phyloP scores from a whole-genome alignment of 2,888 invertebrate species.

The Marronus borbonicus region DNA sequence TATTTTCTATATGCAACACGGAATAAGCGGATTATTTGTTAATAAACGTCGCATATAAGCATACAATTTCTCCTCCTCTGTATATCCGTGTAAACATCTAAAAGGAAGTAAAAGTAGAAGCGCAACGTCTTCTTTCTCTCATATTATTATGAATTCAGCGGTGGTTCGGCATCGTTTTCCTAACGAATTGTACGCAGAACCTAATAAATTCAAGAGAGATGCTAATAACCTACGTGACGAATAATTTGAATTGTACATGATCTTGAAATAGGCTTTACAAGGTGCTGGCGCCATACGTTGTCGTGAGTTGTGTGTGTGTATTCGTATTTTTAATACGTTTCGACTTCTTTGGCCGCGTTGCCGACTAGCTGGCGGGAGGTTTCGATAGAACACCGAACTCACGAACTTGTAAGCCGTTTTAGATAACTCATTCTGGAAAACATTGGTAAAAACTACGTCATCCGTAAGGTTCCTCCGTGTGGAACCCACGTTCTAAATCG shows the following conservation, averaged over 20 bases:
- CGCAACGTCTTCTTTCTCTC: not conserved
- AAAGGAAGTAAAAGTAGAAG: not conserved
- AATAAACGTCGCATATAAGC: no score
- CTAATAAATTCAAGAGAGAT: slow-evolving; percentile 41
- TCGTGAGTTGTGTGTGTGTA: slow-evolving; percentile 11
- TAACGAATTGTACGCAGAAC: slow-evolving; percentile 10
- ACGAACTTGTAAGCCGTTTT: slow-evolving; percentile 1
- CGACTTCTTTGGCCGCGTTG: slow-evolving; percentile 1
- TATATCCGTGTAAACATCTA: not conserved
- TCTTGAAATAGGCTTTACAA: slow-evolving; percentile 39
- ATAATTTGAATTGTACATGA: slow-evolving; percentile 41
- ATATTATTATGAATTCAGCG: slow-evolving; percentile 34
- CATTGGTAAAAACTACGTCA: slow-evolving; percentile 10
- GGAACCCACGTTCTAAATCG: not conserved
- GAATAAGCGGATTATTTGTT: no score
- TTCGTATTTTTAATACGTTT: slow-evolving; percentile 44
- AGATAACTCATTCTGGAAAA: not conserved
- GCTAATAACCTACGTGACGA: slow-evolving; percentile 46
- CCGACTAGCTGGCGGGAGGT: not conserved
- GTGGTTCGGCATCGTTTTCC: slow-evolving; percentile 16
- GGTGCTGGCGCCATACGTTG: slow-evolving; percentile 44
- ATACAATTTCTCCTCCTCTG: no score
- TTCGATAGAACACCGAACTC: slow-evolving; percentile 14
- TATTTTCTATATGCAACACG: no score
- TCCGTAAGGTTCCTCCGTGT: not conserved